Conservation (phyloP, 2,888 invertebrate species). For the Rotaria magnacalcarata region DNA sequence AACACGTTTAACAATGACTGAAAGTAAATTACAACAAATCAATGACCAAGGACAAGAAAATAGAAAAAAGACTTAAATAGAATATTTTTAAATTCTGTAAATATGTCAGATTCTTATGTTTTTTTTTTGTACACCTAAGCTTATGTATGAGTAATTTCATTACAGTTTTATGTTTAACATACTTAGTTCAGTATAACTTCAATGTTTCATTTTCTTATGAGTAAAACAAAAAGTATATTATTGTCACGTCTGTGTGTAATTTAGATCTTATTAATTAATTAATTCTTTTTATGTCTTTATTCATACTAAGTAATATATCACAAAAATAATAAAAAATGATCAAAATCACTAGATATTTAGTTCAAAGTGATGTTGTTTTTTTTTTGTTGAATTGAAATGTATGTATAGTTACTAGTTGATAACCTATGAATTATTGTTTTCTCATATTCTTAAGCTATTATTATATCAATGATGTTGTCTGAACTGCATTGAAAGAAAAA, state of each 20-base stretch:
- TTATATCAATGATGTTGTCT: too few relatives aligned
- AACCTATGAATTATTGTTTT: too few relatives aligned
- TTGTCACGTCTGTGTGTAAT: neutral
- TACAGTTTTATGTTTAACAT: neutral
- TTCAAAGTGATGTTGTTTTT: too few relatives aligned
- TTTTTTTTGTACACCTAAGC: neutral
- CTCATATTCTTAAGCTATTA: too few relatives aligned
- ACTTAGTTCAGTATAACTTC: neutral
- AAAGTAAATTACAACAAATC: conserved; percentile 57
- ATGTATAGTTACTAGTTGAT: too few relatives aligned
- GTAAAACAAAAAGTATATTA: neutral
- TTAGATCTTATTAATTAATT: neutral
- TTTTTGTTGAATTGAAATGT: too few relatives aligned
- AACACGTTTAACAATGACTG: conserved; percentile 58
- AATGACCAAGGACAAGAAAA: neutral
- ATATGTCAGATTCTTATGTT: conserved; percentile 27
- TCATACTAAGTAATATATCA: neutral
- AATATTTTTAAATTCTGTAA: neutral
- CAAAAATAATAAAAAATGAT: neutral
- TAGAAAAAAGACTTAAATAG: neutral
- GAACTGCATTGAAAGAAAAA: too few relatives aligned
- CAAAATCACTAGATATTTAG: too few relatives aligned
- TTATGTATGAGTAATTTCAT: neutral
- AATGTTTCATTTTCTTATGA: neutral
- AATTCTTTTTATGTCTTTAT: neutral